A percentile compares a stretch with the other conserved stretches of the same genome.
phyloP scores from a whole-genome alignment of 2,797 vertebrate species.

The Phalanger gymnotis region DNA sequence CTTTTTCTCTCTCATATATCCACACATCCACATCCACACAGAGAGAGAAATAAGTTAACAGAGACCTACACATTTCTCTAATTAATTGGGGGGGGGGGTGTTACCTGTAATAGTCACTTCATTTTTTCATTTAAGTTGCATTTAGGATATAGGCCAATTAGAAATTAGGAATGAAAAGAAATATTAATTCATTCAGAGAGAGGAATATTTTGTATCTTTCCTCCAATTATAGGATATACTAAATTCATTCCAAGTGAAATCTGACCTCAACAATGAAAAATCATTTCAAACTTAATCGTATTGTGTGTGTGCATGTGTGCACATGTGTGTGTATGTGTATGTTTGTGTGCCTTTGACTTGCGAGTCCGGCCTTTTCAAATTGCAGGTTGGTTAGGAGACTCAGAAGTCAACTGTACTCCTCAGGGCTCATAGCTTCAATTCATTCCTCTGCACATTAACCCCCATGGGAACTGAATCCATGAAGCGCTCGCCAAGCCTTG shows the following conservation, averaged over 20 bases:
- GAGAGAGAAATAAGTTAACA: background rate
- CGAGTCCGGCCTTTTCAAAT: background rate
- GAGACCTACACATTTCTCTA: background rate
- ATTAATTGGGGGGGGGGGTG: background rate
- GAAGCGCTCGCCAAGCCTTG: background rate
- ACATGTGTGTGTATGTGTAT: background rate
- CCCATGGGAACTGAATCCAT: slow-evolving; percentile 21
- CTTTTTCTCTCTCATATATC: background rate
- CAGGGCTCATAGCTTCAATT: background rate
- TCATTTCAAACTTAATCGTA: background rate
- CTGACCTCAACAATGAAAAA: background rate
- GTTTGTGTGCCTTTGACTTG: background rate
- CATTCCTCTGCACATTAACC: slow-evolving; percentile 7
- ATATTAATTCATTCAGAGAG: background rate
- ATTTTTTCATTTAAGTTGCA: background rate
- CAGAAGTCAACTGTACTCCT: background rate
- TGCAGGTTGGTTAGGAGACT: background rate
- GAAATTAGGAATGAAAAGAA: background rate
- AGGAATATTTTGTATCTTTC: background rate
- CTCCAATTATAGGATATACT: background rate
- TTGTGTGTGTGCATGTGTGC: background rate
- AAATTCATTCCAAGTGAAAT: background rate
- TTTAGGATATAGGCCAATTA: background rate
- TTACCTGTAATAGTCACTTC: background rate
- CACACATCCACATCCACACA: background rate